Base-by-base conservation (phyloP, 2,113 vertebrate species). In the Calypte anna region DNA sequence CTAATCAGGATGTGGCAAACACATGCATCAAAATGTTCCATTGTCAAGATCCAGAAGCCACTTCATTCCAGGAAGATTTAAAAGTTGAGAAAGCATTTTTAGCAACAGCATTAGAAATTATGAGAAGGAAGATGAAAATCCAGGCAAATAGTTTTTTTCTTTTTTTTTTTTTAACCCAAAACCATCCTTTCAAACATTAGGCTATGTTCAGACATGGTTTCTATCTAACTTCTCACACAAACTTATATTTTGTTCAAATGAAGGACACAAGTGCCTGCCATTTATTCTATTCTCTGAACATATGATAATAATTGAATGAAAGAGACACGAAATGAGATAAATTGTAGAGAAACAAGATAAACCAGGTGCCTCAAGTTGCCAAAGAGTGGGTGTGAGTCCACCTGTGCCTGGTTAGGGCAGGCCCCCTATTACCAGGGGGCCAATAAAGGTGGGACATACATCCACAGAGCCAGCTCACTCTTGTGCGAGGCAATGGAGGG, bases 21-120 rank as follows among this genome's bases (percentile, higher is more conserved):
- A 96, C 93, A 97, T 94, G 95, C 93, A 95, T 97, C 96, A 96
- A 94, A 95, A 97, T 64, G 79, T 91, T 95, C 85, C 61, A 54
- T 95, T 95, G 93, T 95, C 90, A 94, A 96, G 90, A 94, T 94
- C 85, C 90, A 90, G 91, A 97, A 96, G 64, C 27, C 90, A 93
- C 79, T 96, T 95, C 94, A 96, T 97, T 97, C 91, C 82, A 90
- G 94, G 88, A 95, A 93, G 79, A 86, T 90, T 95, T 90, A 91
- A 30, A 96, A 86, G 85, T 33, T 75, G 48, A 91, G 72, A 90
- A 86, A 90, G 57, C 30, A 74, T 61, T 70, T 91, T 86, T 77
- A 75, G 76, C 87, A 91, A 81, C 21, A 81, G 68, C 24, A 59
- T 93, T 94, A 90, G 88, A 72, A 86, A 88, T 54, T 2, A 63